Base-by-base conservation (phyloP, 2,113 vertebrate genomes). In the Dipodomys merriami region DNA sequence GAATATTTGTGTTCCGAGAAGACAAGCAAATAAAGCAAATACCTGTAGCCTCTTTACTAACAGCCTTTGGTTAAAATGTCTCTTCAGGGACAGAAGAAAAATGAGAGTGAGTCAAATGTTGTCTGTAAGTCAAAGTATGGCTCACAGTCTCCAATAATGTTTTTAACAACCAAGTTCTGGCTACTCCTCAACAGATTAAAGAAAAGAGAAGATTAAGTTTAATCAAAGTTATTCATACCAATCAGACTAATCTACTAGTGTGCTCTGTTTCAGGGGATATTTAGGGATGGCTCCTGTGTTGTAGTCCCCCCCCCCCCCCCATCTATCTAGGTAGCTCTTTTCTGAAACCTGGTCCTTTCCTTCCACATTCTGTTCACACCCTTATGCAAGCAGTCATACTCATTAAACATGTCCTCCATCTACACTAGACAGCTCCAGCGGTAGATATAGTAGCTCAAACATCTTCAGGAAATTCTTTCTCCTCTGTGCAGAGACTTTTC, bases 1-100 rank as follows among this genome's bases (percentile, higher is more conserved):
- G 88, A 96, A 79, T 86, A 80, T 95, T 96, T 94, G 95, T 90
- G 5, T 68, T 95, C 90, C 94, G 89, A 96, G 95, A 92, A 94
- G 95, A 96, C 91, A 95, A 87, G 74, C 57, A 92, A 94, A 89
- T 88, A 83, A 92, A 96, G 95, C 35, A 90, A 98, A 77, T 1
- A 30, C 74, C 93, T 57, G 84, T 60, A 91, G 65, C 72, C 85
- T 85, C 64, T 95, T 92, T 62, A 64, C 35, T 93, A 85, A 92
- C 22, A 95, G 88, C 64, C 60, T 96, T 93, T 97, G 94, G 87
- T 86, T 91, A 93, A 23, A 90, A 76, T 65, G 25, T 79, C 68
- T 69, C 85, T 89, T 83, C 7, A 73, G 94, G 83, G 35, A 93
- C 7, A 65, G 67, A 92, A 86, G 79, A 72, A 95, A 90, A 90